Evolutionary conservation across 2,888 invertebrate genomes (phyloP), one percentile per base, ranked within the genome.

Genomic region (Drosophila testacea): DNA sequence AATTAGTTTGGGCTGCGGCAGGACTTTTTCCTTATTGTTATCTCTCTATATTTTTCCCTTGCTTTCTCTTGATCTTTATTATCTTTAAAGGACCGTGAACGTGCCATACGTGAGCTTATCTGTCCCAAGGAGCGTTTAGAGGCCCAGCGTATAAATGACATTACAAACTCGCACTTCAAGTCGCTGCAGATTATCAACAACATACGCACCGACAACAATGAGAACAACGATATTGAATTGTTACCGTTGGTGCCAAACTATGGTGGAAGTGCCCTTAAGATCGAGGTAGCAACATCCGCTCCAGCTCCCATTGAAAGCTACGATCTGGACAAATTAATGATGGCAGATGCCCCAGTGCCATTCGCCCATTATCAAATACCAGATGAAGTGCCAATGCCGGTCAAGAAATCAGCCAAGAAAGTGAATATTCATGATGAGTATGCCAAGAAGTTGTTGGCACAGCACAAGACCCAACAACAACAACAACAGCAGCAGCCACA

Each of bases 191-290:
- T 92, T 41, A 92, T 92, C 55, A 91, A 91, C 48, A 91, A 89
- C 70, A 91, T 92, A 39, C 89, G 90, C 27, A 88, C 92, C 7
- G 92, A 92, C 66, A 92, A 92, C 75, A 91, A 92, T 42, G 92
- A 92, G 70, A 91, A 92, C 74, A 92, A 92, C 54, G 89, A 92
- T 67, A 92, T 92, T n/a, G 92, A 91, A 22, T 65, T 91, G 52
- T 56, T 91, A 46, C 77, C 85, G 6, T 69, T 90, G 52, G 59
- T 90, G 41, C 70, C 84, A 11, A 82, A 78, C 39, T 89, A 85
- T 32, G 75, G 76, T 7, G 50, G 42, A 0, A 22, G 60, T 28
- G 47, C 16, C 1, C 28, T 65, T 0, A 87, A 87, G 39, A 73
- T 82, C 3, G 89, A 91, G 39, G 83, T 88, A 38, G 63, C 52